phyloP scores from a whole-genome alignment of 2,797 vertebrate species.

The Sebastes hopkinsi region DNA sequence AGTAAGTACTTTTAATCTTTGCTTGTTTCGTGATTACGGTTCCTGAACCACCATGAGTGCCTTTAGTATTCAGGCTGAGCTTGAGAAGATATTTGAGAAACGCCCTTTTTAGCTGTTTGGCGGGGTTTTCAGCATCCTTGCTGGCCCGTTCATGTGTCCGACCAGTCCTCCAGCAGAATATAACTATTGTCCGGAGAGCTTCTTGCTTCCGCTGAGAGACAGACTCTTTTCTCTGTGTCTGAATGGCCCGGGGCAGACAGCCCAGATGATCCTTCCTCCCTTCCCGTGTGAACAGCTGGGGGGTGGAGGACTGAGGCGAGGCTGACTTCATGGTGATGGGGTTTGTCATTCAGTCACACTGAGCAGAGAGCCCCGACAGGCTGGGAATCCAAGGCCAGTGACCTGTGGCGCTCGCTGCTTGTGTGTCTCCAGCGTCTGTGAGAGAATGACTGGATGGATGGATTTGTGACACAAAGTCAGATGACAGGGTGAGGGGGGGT shows the following conservation, averaged over 20 bases:
- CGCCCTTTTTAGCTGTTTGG: not conserved
- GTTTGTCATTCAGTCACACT: constrained; percentile 56
- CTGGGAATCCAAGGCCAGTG: constrained; percentile 49
- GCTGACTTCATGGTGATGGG: constrained; percentile 42
- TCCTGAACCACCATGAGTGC: constrained; percentile 8
- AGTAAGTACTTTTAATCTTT: too few species aligned
- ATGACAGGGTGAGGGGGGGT: constrained; percentile 16
- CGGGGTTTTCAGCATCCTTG: constrained; percentile 2
- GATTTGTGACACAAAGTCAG: constrained; percentile 61
- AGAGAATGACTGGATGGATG: constrained; percentile 27
- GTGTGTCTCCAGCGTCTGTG: constrained; percentile 32
- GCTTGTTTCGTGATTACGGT: not conserved
- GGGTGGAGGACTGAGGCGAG: constrained; percentile 23
- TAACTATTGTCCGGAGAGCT: constrained; percentile 65
- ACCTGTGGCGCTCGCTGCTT: constrained; percentile 45
- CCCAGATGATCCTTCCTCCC: constrained; percentile 23
- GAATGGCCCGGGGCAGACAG: constrained; percentile 48
- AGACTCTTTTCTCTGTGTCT: constrained; percentile 56
- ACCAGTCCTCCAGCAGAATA: constrained; percentile 62
- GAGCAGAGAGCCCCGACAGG: constrained; percentile 21
- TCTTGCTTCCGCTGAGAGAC: constrained; percentile 61
- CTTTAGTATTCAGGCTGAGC: constrained; percentile 15
- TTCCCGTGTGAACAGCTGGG: constrained; percentile 57
- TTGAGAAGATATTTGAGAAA: constrained; percentile 1
- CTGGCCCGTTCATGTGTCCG: constrained; percentile 18